Evolutionary conservation across 2,888 invertebrate species (phyloP).

Genomic region (Andrena praecox): DNA sequence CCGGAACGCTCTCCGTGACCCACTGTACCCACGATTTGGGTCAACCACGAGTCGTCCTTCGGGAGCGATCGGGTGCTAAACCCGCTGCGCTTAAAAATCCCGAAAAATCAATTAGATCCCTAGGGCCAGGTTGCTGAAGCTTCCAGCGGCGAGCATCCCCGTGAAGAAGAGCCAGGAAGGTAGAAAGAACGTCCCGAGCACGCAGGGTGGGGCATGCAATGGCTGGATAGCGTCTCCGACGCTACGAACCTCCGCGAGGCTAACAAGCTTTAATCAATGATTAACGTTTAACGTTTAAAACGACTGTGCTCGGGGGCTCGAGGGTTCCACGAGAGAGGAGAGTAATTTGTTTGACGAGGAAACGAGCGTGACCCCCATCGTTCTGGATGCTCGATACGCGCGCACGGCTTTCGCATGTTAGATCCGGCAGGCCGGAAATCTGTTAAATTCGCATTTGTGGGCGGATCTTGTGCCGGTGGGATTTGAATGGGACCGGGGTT

Average conservation of each 20-base stretch:
- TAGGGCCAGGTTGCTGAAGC: not conserved
- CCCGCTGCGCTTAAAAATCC: not conserved
- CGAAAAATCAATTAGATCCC: not conserved
- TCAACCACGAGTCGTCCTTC: conserved; percentile 30
- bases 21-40: conserved; percentile 33
- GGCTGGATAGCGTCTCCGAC: conserved; percentile 80
- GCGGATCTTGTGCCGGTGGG: not conserved
- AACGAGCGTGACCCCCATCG: conserved; percentile 71
- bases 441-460: not conserved
- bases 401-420: conserved; percentile 10
- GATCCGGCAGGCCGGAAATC: not conserved
- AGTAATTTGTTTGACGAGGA: conserved; percentile 71
- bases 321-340: conserved; percentile 15
- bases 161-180: conserved; percentile 52
- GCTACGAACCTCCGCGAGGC: conserved; percentile 61
- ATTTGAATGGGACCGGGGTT: not conserved
- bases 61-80: not conserved
- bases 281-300: not conserved
- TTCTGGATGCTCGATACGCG: conserved; percentile 49
- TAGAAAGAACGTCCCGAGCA: conserved; percentile 65
- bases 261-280: not conserved
- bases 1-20: conserved; percentile 7
- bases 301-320: not conserved
- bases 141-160: not conserved
- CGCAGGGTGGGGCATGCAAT: conserved; percentile 81